Evolutionary conservation across 1,140 invertebrate species (phyloP).

Genomic region (Nomia melanderi): DNA sequence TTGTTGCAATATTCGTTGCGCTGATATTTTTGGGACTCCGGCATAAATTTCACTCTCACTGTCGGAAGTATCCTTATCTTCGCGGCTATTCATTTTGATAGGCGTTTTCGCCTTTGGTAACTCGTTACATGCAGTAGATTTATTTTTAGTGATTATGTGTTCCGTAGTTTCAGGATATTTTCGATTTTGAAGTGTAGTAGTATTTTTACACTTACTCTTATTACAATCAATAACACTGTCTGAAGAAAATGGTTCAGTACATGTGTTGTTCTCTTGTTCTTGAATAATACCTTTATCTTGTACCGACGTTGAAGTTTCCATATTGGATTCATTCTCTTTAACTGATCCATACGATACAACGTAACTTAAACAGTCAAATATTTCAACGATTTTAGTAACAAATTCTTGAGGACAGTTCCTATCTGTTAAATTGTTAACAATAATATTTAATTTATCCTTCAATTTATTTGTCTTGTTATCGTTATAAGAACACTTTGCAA

Average conservation of each 20-base stretch:
- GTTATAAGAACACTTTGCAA: not conserved
- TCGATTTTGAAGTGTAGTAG: too few relatives aligned
- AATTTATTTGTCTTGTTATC: constrained; percentile 26
- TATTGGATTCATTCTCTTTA: not conserved
- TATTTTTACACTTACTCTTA: not conserved
- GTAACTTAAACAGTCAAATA: constrained; percentile 66
- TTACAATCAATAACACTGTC: not conserved
- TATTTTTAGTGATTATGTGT: not conserved
- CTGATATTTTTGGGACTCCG: constrained; percentile 57
- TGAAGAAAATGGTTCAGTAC: not conserved
- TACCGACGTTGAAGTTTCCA: not conserved
- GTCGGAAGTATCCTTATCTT: constrained; percentile 36
- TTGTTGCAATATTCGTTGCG: constrained; percentile 42
- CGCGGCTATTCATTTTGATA: not conserved
- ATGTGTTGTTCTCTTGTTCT: not conserved
- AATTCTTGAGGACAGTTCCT: constrained; percentile 68
- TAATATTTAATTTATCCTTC: constrained; percentile 63
- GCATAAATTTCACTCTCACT: constrained; percentile 61
- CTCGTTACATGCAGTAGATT: not conserved
- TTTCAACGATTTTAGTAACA: constrained; percentile 63
- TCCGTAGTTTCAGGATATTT: not conserved
- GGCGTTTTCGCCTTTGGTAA: constrained; percentile 17
- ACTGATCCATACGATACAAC: constrained; percentile 50
- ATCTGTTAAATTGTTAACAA: constrained; percentile 64
- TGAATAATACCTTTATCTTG: not conserved